These are phyloP conservation scores for Diadumene lineata DNA, from an alignment of 92 coral and sea anemone genomes.

Conservation along the genomic window DNA sequence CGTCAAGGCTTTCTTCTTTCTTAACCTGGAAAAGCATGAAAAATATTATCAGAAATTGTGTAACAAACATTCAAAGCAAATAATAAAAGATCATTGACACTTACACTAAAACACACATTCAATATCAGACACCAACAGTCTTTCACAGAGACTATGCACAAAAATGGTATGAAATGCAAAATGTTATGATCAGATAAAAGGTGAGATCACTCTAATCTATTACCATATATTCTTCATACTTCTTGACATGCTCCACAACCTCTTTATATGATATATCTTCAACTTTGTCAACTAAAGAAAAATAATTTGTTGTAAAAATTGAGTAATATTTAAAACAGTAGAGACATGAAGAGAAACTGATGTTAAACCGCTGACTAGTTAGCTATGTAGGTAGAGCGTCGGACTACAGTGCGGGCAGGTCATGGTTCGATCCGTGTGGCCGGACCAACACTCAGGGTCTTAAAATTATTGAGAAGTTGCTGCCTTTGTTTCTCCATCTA, in stretches of 20 bases:
- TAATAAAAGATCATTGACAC: not conserved
- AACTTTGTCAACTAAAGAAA: not conserved
- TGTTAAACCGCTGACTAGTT: too few relatives aligned
- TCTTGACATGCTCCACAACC: not conserved
- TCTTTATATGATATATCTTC: not conserved
- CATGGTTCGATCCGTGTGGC: too few relatives aligned
- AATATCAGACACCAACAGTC: not conserved
- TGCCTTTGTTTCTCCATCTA: too few relatives aligned
- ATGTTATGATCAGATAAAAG: not conserved
- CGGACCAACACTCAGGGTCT: too few relatives aligned
- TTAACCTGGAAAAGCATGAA: not conserved
- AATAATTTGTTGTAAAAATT: too few relatives aligned
- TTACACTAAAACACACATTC: not conserved
- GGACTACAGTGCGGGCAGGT: too few relatives aligned
- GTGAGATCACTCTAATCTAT: not conserved
- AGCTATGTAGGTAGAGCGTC: too few relatives aligned
- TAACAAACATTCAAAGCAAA: not conserved
- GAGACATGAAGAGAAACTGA: too few relatives aligned
- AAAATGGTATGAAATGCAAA: not conserved
- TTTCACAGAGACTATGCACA: not conserved
- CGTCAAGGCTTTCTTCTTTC: conserved; percentile 12
- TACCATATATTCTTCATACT: conserved; percentile 29
- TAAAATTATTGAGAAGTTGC: too few relatives aligned
- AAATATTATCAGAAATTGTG: not conserved
- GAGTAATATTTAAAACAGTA: too few relatives aligned